A percentile compares a stretch with the other conserved stretches of the same genome.
Evolutionary conservation across 2,797 vertebrate genomes (phyloP).

Genomic region (Poecilia gillii): DNA sequence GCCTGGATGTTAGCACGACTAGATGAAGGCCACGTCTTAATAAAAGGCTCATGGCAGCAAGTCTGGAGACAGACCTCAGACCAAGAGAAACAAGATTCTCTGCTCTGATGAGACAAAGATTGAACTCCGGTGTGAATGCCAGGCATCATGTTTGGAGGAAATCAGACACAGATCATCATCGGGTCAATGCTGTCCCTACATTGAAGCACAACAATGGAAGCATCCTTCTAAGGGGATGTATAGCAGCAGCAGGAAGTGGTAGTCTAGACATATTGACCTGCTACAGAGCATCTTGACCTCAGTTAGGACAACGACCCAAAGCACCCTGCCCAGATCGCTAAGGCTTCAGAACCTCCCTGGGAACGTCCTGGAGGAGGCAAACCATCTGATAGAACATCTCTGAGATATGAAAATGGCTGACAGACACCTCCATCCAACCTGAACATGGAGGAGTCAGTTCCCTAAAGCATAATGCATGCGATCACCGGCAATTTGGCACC

Average conservation of each 20-base stretch:
- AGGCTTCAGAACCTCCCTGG: neutral
- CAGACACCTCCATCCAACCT: neutral
- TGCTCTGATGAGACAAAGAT: neutral
- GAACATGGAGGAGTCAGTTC: neutral
- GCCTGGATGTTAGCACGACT: neutral
- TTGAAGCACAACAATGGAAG: neutral
- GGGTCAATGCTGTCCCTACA: neutral
- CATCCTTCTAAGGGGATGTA: neutral
- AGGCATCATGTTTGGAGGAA: neutral
- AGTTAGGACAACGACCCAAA: neutral
- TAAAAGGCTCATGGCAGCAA: neutral
- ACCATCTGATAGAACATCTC: neutral
- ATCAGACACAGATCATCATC: neutral
- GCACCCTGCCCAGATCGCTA: neutral
- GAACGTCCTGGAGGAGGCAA: neutral
- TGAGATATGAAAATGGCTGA: neutral
- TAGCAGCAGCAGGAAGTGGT: neutral
- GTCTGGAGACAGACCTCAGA: neutral
- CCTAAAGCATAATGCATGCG: neutral
- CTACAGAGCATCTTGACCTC: neutral
- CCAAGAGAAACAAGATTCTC: neutral
- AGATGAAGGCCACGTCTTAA: neutral
- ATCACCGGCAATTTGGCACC: neutral
- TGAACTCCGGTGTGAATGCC: neutral
- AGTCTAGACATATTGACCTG: neutral